These are phyloP conservation scores for Rotaria macrura DNA, from an alignment of 2,888 invertebrate species.

Conservation along the genomic window DNA sequence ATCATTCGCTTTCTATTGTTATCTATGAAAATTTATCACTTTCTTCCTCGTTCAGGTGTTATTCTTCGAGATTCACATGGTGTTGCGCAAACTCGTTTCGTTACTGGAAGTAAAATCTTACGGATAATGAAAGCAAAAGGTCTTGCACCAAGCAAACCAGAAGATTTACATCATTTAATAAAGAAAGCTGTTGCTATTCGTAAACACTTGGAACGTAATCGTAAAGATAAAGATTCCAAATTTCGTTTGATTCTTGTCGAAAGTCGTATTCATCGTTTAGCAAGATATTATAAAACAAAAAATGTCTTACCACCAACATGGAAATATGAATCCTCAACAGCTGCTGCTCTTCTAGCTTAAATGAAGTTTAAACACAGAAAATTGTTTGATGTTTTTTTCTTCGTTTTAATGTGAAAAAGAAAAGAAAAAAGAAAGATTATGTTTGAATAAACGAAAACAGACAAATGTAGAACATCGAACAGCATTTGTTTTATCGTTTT, in stretches of 20 bases:
- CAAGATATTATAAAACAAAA: slow-evolving; percentile 94
- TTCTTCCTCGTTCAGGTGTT: no score
- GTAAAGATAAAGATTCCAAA: slow-evolving; percentile 89
- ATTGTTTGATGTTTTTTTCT: neutral
- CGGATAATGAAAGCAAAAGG: slow-evolving; percentile 94
- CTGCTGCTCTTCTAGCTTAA: slow-evolving; percentile 95
- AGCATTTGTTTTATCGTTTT: neutral
- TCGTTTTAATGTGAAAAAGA: neutral
- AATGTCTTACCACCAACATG: slow-evolving; percentile 88
- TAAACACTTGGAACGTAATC: slow-evolving; percentile 92
- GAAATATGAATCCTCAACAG: slow-evolving; percentile 97
- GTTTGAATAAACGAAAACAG: neutral
- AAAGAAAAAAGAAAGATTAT: neutral
- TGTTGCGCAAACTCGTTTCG: slow-evolving; percentile 94
- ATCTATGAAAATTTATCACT: no score
- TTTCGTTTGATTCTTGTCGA: slow-evolving; percentile 96
- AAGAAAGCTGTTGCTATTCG: slow-evolving; percentile 98
- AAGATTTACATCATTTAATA: slow-evolving; percentile 94
- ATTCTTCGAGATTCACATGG: slow-evolving; percentile 96
- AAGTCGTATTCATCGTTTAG: slow-evolving; percentile 92
- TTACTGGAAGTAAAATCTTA: slow-evolving; percentile 95
- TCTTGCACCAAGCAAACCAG: slow-evolving; percentile 89
- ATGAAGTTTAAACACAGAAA: neutral
- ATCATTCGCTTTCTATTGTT: no score
- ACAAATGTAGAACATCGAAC: no score